Conservation (phyloP, 2,113 vertebrate species). For the Lutjanus erythropterus region DNA sequence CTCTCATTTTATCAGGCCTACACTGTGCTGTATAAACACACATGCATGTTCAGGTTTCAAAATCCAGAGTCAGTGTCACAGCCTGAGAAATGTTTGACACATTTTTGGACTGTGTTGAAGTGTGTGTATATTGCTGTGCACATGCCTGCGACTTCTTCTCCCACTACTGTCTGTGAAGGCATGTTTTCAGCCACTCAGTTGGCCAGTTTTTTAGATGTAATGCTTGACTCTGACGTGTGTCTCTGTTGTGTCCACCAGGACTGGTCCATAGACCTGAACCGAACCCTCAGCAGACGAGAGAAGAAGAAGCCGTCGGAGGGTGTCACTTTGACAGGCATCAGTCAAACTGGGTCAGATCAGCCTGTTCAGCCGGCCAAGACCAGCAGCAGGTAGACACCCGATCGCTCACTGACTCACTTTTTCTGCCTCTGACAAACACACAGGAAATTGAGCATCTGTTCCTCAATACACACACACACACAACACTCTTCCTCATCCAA, state of each 20-base stretch:
- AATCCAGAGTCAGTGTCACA: neutral
- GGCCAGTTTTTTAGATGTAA: neutral
- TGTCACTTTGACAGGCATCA: constrained; percentile 94
- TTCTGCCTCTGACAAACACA: constrained; percentile 11
- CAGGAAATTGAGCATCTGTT: constrained; percentile 12
- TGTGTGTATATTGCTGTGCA: constrained; percentile 48
- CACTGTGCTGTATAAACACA: constrained; percentile 16
- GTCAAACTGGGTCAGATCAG: constrained; percentile 90
- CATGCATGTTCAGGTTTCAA: constrained; percentile 30
- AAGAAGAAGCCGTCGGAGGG: constrained; percentile 94
- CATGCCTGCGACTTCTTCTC: constrained; percentile 21
- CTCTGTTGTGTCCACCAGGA: constrained; percentile 85
- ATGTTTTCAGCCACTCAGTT: constrained; percentile 10
- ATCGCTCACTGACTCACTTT: constrained; percentile 10
- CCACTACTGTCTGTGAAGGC: neutral
- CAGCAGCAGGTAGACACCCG: constrained; percentile 85
- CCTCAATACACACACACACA: neutral
- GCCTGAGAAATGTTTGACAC: constrained; percentile 14
- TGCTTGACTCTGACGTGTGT: constrained; percentile 11
- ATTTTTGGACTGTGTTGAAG: constrained; percentile 14
- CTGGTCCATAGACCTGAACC: constrained; percentile 95
- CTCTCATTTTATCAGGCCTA: constrained; percentile 11
- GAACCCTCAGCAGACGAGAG: constrained; percentile 93
- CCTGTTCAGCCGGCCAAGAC: constrained; percentile 85
- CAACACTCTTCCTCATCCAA: neutral